Evolutionary conservation across 1,140 invertebrate species (phyloP), one percentile per base, ranked within the genome.

Genomic region (Muscidifurax raptorellus): DNA sequence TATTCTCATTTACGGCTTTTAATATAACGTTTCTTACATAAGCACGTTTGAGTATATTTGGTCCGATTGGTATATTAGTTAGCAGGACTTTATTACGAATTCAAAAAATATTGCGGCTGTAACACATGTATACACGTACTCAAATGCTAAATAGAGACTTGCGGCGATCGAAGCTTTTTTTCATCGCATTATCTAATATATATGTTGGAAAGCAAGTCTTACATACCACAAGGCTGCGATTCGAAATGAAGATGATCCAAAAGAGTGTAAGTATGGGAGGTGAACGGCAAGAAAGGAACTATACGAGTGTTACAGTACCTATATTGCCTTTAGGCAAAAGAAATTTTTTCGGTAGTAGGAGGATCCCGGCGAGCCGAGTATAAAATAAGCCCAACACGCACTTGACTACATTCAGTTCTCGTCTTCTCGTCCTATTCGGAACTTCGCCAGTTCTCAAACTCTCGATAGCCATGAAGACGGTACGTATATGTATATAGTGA

Each of bases 321-420:
- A n/a, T 22, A 59, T 22, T 59, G 52, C 52, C 52, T 59, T 59
- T 59, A 22, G 52, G 52, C 52, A 59, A 59, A 59, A 59, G 52
- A 59, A 59, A 59, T 59, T 59, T 59, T 59, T 59, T 59, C 18
- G 18, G 52, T 59, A 59, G 52, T 59, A 59, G 52, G 52, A 59
- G 52, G 18, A 22, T 22, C 36, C 36, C 36, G 36, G 0, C 36
- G 7, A 36, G 7, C 25, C 71, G 71, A 74, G 74, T 76, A 76
- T 76, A 76, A 47, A 76, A 25, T 40, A n/a, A 22, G 18, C 2
- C 36, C 18, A 28, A n/a, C n/a, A 25, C 25, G 22, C 6, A 9
- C 36, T 7, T 52, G 25, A n/a, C 40, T 18, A 6, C 74, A 76
- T 18, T 76, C 74, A 76, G 74, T 76, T 27, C 74, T 76, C 40